A percentile compares a stretch with the other conserved stretches of the same genome.
Conservation (phyloP, 2,113 vertebrate species). For the Opisthocomus hoazin region DNA sequence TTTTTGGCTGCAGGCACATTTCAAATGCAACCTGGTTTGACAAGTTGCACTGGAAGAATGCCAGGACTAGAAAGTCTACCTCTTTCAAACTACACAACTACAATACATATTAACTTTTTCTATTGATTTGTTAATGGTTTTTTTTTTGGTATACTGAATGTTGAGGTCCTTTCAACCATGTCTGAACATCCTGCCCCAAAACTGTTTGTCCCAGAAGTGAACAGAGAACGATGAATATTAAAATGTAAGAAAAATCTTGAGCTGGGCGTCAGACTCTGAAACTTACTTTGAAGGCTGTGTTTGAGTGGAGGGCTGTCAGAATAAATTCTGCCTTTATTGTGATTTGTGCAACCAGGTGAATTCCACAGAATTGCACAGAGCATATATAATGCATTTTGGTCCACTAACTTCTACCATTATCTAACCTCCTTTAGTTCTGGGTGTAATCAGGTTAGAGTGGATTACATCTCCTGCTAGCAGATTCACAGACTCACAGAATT, state of each 20-base stretch:
- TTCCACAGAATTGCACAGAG: not conserved
- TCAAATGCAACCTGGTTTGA: slow-evolving; percentile 70
- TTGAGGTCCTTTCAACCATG: not conserved
- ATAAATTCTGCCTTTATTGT: not conserved
- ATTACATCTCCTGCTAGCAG: not conserved
- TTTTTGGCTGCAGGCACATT: slow-evolving; percentile 68
- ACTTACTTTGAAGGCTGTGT: not conserved
- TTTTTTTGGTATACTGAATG: not conserved
- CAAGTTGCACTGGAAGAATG: slow-evolving; percentile 65
- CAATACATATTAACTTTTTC: not conserved
- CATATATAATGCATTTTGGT: not conserved
- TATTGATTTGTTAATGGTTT: not conserved
- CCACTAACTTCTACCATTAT: not conserved
- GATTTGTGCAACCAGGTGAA: not conserved
- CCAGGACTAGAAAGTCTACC: slow-evolving; percentile 53
- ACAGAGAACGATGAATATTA: not conserved
- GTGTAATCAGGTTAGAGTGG: not conserved
- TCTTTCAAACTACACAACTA: slow-evolving; percentile 27
- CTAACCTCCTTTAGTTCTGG: not conserved
- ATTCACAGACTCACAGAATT: not conserved
- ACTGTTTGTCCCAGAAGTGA: not conserved
- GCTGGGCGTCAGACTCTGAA: not conserved
- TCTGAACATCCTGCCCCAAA: not conserved
- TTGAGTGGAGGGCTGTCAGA: not conserved
- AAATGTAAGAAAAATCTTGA: not conserved